phyloP scores from a whole-genome alignment of 1,140 invertebrate species.

The Zophobas atratus region DNA sequence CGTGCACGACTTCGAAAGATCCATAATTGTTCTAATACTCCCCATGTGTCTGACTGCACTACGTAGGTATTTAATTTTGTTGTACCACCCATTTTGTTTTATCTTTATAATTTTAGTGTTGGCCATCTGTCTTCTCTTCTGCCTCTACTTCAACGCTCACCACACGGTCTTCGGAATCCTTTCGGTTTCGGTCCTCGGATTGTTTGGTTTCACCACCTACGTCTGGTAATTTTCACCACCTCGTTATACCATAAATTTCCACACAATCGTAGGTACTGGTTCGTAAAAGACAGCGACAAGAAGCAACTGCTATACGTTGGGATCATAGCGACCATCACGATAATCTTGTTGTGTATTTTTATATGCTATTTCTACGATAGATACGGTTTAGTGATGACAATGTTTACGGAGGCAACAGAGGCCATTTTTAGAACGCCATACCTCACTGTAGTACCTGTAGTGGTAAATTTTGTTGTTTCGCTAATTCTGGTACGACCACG shows the following conservation, averaged over 20 bases:
- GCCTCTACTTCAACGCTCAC: background rate
- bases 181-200: background rate
- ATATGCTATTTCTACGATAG: constrained; percentile 14
- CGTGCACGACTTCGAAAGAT: background rate
- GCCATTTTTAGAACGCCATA: constrained; percentile 7
- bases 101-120: background rate
- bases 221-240: background rate
- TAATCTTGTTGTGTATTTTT: constrained; percentile 16
- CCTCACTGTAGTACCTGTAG: background rate
- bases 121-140: background rate
- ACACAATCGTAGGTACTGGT: constrained; percentile 19
- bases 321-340: background rate
- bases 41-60: background rate
- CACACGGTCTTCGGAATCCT: background rate
- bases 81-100: background rate
- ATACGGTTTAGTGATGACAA: constrained; percentile 1
- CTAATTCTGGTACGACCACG: background rate
- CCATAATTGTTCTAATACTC: background rate
- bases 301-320: constrained; percentile 10
- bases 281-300: background rate
- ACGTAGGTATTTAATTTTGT: background rate
- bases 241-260: background rate
- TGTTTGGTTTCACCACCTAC: background rate
- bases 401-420: background rate
- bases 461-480: background rate